Percentiles rank a stretch among this genome's conserved stretches.
These are phyloP conservation scores for Corythoichthys intestinalis DNA, from an alignment of 2,113 vertebrate species.

Conservation along the genomic window DNA sequence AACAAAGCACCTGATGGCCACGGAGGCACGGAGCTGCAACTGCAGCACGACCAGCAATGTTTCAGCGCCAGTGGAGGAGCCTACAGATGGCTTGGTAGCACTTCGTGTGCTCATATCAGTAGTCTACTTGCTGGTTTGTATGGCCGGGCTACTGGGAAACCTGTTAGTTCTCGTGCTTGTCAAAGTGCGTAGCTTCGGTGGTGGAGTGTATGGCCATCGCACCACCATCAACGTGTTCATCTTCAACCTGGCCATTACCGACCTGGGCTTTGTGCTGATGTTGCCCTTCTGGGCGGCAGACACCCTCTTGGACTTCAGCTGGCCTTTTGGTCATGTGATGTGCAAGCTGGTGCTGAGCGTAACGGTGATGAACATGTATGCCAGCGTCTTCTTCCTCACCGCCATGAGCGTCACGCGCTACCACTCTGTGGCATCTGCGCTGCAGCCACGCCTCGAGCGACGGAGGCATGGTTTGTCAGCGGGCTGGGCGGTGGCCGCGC, in stretches of 20 bases:
- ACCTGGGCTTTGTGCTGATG: conserved; percentile 72
- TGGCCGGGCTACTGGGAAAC: conserved; percentile 63
- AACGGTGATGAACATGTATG: conserved; percentile 75
- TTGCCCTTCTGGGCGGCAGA: conserved; percentile 76
- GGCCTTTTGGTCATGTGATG: conserved; percentile 75
- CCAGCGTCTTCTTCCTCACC: conserved; percentile 73
- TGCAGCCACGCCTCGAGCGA: conserved; percentile 41
- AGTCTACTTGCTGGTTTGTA: conserved; percentile 66
- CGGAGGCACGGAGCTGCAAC: not conserved
- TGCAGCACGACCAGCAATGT: not conserved
- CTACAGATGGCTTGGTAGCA: conserved; percentile 52
- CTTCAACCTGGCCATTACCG: conserved; percentile 68
- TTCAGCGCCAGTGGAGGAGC: conserved; percentile 45
- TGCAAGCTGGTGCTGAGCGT: conserved; percentile 71
- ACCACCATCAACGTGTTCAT: conserved; percentile 70
- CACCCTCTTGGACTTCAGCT: conserved; percentile 73
- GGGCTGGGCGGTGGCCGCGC: conserved; percentile 46
- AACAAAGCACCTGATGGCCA: not conserved
- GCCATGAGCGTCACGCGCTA: conserved; percentile 74
- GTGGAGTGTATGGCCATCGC: conserved; percentile 43
- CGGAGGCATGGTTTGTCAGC: conserved; percentile 38
- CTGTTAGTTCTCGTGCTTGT: conserved; percentile 71
- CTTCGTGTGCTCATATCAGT: conserved; percentile 62
- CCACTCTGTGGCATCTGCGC: conserved; percentile 59
- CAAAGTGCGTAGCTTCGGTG: conserved; percentile 35